phyloP scores from a whole-genome alignment of 2,113 vertebrate genomes.

The Mormyrus iriodes region DNA sequence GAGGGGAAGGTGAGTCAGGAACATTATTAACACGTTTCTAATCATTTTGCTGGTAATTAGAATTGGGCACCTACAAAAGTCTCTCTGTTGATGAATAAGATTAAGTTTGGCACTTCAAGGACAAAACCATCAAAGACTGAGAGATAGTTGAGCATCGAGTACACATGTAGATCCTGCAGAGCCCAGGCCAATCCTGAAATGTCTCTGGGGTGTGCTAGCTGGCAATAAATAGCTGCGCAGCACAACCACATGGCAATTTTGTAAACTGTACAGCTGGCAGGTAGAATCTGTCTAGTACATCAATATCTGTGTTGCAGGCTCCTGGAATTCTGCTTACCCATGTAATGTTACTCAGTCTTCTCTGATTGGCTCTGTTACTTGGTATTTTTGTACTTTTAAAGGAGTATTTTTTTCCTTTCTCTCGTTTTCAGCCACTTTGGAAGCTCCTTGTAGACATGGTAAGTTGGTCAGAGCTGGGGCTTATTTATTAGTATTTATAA shows the following conservation, averaged over 20 bases:
- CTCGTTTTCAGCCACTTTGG: slow-evolving; percentile 63
- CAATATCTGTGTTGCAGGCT: not conserved
- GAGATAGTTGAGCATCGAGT: not conserved
- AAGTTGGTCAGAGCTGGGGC: slow-evolving; percentile 42
- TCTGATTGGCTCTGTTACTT: not conserved
- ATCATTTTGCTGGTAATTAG: not conserved
- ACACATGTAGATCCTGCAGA: not conserved
- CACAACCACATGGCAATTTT: not conserved
- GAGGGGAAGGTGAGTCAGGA: slow-evolving; percentile 62
- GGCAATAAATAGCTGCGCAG: not conserved
- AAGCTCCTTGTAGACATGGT: slow-evolving; percentile 72
- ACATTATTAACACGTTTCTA: not conserved
- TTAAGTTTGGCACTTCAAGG: not conserved
- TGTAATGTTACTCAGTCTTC: not conserved
- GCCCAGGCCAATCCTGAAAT: not conserved
- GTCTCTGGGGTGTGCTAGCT: not conserved
- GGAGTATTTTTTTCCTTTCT: not conserved
- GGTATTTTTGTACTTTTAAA: not conserved
- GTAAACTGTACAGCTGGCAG: not conserved
- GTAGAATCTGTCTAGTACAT: not conserved
- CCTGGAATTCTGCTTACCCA: not conserved
- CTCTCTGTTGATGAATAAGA: not conserved
- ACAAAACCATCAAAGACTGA: not conserved
- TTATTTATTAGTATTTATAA: not conserved
- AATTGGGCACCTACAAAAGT: not conserved